These are phyloP conservation scores for Wasmannia auropunctata DNA, from an alignment of 1,140 invertebrate species.

Conservation along the genomic window DNA sequence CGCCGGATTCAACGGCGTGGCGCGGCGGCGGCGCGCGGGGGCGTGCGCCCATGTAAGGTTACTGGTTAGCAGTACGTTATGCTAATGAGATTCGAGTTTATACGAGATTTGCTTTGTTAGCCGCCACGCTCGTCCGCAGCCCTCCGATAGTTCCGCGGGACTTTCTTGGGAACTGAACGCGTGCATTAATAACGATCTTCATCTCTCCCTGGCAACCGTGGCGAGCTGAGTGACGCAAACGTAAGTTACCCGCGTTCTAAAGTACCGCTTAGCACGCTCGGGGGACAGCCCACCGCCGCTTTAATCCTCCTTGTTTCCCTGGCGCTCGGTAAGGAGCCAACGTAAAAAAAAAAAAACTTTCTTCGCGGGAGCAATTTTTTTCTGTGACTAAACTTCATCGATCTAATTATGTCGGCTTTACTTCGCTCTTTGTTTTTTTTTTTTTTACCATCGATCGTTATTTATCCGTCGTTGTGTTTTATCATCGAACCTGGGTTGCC, in stretches of 20 bases:
- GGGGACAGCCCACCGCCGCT: constrained; percentile 7
- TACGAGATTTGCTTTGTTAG: constrained; percentile 55
- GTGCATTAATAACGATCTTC: constrained; percentile 57
- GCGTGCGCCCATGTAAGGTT: not conserved
- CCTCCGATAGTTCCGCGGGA: constrained; percentile 30
- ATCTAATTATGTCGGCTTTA: constrained; percentile 39
- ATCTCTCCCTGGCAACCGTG: constrained; percentile 30
- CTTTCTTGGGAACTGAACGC: constrained; percentile 49
- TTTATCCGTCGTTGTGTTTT: not conserved
- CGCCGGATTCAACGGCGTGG: constrained; percentile 20
- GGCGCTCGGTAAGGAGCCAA: not conserved
- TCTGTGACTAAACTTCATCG: constrained; percentile 23
- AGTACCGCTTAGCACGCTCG: constrained; percentile 50
- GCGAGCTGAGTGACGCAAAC: constrained; percentile 35
- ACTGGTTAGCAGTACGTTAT: constrained; percentile 33
- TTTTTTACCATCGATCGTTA: not conserved
- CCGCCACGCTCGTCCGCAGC: not conserved
- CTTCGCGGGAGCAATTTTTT: constrained; percentile 19
- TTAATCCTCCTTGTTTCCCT: constrained; percentile 50
- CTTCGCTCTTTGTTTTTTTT: not conserved
- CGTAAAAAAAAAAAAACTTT: constrained; percentile 41
- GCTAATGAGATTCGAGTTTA: constrained; percentile 56
- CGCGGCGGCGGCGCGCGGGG: no score
- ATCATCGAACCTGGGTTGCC: not conserved
- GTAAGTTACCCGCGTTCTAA: constrained; percentile 33